Conservation (phyloP, 2,888 invertebrate genomes). For the Scrobipalpa atriplicella region DNA sequence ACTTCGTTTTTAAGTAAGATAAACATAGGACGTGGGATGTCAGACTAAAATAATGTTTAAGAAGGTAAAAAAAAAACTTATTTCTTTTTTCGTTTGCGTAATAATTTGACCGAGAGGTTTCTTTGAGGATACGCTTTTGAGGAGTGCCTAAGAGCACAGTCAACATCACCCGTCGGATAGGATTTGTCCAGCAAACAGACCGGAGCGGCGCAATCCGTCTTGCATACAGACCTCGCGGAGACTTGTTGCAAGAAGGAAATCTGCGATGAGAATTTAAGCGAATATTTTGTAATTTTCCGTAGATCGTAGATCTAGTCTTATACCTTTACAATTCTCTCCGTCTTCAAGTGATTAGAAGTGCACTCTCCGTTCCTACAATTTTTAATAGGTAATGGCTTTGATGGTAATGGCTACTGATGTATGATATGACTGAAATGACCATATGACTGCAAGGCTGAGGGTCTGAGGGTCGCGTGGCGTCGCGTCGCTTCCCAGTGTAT, state of each 20-base stretch:
- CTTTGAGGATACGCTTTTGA: constrained; percentile 13
- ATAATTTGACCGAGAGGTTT: constrained; percentile 8
- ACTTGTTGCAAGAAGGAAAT: not conserved
- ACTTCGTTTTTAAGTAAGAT: not conserved
- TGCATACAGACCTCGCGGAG: not conserved
- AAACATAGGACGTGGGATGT: not conserved
- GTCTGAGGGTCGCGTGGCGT: too few relatives aligned
- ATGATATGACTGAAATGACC: too few relatives aligned
- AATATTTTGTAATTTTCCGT: too few relatives aligned
- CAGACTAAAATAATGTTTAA: not conserved
- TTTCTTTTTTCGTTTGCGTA: constrained; percentile 6
- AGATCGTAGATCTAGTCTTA: too few relatives aligned
- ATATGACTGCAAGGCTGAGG: too few relatives aligned
- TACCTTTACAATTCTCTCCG: too few relatives aligned
- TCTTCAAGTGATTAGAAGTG: too few relatives aligned
- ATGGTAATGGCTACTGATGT: too few relatives aligned
- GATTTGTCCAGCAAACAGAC: constrained; percentile 55
- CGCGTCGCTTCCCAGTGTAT: too few relatives aligned
- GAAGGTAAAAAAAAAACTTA: not conserved
- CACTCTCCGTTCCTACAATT: too few relatives aligned
- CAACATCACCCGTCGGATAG: constrained; percentile 47
- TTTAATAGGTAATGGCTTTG: too few relatives aligned
- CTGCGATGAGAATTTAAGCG: not conserved
- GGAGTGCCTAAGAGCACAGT: constrained; percentile 41
- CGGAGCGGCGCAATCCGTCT: constrained; percentile 40